These are phyloP conservation scores for Agapornis canus DNA, from an alignment of 2,797 vertebrate genomes.

Conservation along the genomic window DNA sequence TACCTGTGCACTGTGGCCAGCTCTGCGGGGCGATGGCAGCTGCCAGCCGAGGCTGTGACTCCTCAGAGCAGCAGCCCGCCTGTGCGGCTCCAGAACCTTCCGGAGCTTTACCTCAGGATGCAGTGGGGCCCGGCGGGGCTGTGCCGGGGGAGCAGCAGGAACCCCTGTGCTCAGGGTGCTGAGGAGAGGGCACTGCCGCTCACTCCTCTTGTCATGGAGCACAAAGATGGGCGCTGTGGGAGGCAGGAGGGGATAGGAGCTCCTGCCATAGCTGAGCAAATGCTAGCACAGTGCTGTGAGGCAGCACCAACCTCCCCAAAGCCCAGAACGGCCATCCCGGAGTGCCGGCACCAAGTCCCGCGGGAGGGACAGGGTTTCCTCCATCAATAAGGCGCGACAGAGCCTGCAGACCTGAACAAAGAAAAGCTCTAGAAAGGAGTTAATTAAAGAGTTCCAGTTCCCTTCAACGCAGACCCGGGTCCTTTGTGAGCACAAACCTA, in stretches of 20 bases:
- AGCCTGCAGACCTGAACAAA: not conserved
- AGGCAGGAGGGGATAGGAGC: not conserved
- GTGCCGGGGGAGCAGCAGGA: rapidly evolving
- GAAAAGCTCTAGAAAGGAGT: slow-evolving; percentile 10
- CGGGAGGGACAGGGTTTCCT: not conserved
- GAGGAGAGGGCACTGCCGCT: rapidly evolving
- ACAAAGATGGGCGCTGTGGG: rapidly evolving
- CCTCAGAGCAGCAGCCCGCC: not conserved
- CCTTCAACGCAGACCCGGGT: not conserved
- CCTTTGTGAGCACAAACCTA: slow-evolving; percentile 28
- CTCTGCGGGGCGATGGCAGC: rapidly evolving
- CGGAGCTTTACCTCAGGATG: rapidly evolving
- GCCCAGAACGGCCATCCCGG: not conserved
- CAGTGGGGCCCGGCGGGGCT: rapidly evolving
- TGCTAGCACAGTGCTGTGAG: not conserved
- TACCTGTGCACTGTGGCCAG: rapidly evolving
- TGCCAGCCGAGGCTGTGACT: rapidly evolving
- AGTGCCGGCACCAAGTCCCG: rapidly evolving
- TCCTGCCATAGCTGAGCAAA: not conserved
- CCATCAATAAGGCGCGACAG: not conserved
- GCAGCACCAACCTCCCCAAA: not conserved
- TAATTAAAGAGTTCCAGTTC: slow-evolving; percentile 46
- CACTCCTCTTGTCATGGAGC: rapidly evolving
- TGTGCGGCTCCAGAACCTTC: not conserved
- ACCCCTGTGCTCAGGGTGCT: rapidly evolving